phyloP scores from a whole-genome alignment of 2,113 vertebrate genomes.

The Toxotes jaculatrix region DNA sequence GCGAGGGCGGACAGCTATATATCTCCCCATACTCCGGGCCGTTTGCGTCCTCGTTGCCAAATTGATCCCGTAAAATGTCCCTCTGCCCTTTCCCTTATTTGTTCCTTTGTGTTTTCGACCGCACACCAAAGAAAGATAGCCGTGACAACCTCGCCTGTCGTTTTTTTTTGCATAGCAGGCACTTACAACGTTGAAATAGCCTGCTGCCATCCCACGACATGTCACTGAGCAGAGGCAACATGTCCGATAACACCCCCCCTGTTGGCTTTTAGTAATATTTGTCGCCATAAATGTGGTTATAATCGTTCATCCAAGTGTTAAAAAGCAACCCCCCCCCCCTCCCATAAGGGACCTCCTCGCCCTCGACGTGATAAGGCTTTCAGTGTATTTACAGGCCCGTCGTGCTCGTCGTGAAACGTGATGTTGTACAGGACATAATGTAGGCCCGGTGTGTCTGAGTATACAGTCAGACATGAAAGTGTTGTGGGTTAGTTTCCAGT shows the following conservation, averaged over 20 bases:
- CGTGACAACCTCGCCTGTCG: slow-evolving; percentile 43
- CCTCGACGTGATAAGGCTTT: slow-evolving; percentile 41
- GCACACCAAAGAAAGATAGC: slow-evolving; percentile 57
- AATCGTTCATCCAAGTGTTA: not conserved
- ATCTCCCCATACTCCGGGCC: slow-evolving; percentile 18
- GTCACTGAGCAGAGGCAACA: slow-evolving; percentile 1
- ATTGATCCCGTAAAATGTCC: not conserved
- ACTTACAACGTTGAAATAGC: slow-evolving; percentile 6
- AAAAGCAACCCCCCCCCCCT: slow-evolving; percentile 2
- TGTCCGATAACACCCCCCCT: not conserved
- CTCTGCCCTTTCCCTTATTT: not conserved
- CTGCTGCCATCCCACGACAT: slow-evolving; percentile 24
- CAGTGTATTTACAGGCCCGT: slow-evolving; percentile 51
- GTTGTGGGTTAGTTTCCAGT: not conserved
- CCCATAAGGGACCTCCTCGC: slow-evolving; percentile 50
- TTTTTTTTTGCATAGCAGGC: slow-evolving; percentile 2
- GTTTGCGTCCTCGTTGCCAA: not conserved
- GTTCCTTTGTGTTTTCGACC: slow-evolving; percentile 6
- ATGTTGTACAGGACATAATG: slow-evolving; percentile 24
- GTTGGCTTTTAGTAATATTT: not conserved
- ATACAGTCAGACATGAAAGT: not conserved
- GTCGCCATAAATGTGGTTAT: not conserved
- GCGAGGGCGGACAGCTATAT: slow-evolving; percentile 64
- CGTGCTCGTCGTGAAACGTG: slow-evolving; percentile 38
- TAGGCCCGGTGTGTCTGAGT: not conserved